Conservation (phyloP, 2,113 vertebrate genomes). For the Hirundichthys speculiger region DNA sequence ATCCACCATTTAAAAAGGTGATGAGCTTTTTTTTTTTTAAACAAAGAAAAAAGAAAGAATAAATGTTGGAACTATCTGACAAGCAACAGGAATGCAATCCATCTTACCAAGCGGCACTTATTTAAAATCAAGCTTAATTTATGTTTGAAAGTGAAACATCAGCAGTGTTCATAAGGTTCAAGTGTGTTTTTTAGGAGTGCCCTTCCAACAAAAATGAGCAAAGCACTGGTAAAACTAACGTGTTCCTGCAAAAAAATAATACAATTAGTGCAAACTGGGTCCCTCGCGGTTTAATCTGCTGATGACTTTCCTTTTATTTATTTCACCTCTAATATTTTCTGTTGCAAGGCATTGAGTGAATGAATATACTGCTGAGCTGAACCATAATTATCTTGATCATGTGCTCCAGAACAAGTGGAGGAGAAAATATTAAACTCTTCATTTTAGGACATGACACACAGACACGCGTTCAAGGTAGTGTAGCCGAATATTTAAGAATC, state of each 20-base stretch:
- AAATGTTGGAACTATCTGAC: not conserved
- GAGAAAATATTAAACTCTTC: not conserved
- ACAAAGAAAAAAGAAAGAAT: not conserved
- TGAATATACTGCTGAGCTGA: slow-evolving; percentile 1
- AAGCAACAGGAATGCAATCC: slow-evolving; percentile 7
- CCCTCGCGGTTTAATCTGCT: no score
- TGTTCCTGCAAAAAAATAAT: no score
- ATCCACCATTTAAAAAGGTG: not conserved
- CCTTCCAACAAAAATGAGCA: not conserved
- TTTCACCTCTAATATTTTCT: no score
- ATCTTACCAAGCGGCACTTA: not conserved
- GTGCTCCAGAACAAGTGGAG: slow-evolving; percentile 4
- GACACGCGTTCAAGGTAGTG: slow-evolving; percentile 12
- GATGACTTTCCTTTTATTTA: no score
- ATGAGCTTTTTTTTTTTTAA: not conserved
- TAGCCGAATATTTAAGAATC: slow-evolving; percentile 3
- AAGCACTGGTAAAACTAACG: slow-evolving; percentile 6
- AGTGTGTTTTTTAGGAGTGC: not conserved
- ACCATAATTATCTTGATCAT: not conserved
- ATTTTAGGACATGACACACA: slow-evolving; percentile 30
- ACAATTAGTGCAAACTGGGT: no score
- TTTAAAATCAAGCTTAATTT: slow-evolving; percentile 9
- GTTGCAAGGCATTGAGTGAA: slow-evolving; percentile 19
- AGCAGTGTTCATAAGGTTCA: not conserved
- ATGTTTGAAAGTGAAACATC: not conserved